Percentiles rank a stretch among this genome's conserved stretches.
Evolutionary conservation across 2,888 invertebrate species (phyloP).

Genomic region (Iphiclides podalirius): DNA sequence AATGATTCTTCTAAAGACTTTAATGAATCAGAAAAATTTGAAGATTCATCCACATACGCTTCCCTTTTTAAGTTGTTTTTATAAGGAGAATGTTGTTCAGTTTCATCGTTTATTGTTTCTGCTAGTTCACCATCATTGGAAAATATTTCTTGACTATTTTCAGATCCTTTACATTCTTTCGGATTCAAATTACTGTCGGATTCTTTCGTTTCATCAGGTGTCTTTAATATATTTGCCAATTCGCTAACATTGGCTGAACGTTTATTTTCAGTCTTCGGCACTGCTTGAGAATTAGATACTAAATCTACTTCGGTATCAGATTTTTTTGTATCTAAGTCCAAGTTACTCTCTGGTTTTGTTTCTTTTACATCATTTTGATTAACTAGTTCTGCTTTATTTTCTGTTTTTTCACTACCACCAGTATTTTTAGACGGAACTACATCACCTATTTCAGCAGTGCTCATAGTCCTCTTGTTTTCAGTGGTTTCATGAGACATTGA

Average conservation of each 20-base stretch:
- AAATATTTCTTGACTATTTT: slow-evolving; percentile 40
- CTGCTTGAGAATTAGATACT: slow-evolving; percentile 33
- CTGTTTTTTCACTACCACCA: slow-evolving; percentile 33
- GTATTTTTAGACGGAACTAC: slow-evolving; percentile 39
- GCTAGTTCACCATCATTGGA: slow-evolving; percentile 46
- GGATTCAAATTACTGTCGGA: slow-evolving; percentile 34
- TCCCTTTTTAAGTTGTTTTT: slow-evolving; percentile 51
- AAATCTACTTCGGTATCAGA: slow-evolving; percentile 31
- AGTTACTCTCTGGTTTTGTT: slow-evolving; percentile 35
- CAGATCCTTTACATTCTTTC: slow-evolving; percentile 38
- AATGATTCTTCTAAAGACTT: slow-evolving; percentile 70
- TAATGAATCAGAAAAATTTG: slow-evolving; percentile 46
- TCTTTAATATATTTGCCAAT: slow-evolving; percentile 33
- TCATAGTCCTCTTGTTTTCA: slow-evolving; percentile 43
- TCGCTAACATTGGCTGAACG: slow-evolving; percentile 51
- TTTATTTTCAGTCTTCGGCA: slow-evolving; percentile 54
- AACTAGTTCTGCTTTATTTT: slow-evolving; percentile 40
- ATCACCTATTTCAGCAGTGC: slow-evolving; percentile 39
- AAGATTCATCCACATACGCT: slow-evolving; percentile 35
- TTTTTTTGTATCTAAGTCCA: slow-evolving; percentile 36
- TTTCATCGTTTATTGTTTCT: slow-evolving; percentile 44
- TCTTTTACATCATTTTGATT: slow-evolving; percentile 29
- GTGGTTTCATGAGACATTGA: slow-evolving; percentile 38
- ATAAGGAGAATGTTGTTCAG: slow-evolving; percentile 34
- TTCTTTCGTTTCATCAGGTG: slow-evolving; percentile 37